A percentile compares a stretch with the other conserved stretches of the same genome.
These are phyloP conservation scores for Cephus pulcher DNA, from an alignment of 2,888 invertebrate genomes.

Conservation along the genomic window DNA sequence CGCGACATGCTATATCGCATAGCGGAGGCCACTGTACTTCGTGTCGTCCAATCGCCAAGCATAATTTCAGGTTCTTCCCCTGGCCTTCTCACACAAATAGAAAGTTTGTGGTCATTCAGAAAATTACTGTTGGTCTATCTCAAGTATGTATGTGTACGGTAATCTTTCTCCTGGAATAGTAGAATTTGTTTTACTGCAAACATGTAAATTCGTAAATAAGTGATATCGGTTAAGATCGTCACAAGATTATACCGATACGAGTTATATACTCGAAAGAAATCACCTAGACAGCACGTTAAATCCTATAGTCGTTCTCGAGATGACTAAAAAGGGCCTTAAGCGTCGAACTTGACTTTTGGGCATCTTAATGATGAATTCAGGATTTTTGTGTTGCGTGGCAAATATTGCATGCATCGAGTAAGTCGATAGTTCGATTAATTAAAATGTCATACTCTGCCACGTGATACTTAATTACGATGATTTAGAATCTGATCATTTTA, in stretches of 20 bases:
- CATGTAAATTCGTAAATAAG: not conserved
- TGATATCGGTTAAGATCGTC: not conserved
- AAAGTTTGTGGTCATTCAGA: conserved; percentile 13
- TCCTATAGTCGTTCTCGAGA: too few relatives aligned
- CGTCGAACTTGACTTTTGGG: too few relatives aligned
- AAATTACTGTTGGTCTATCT: not conserved
- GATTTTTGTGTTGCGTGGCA: too few relatives aligned
- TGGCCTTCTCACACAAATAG: not conserved
- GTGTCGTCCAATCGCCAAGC: conserved; percentile 3
- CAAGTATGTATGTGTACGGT: not conserved
- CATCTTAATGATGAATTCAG: too few relatives aligned
- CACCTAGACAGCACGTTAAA: too few relatives aligned
- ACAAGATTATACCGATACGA: not conserved
- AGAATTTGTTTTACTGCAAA: not conserved
- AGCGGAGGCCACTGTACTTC: conserved; percentile 10
- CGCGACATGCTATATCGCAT: conserved; percentile 8
- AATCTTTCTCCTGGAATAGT: not conserved
- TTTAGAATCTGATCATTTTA: not conserved
- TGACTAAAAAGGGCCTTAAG: too few relatives aligned
- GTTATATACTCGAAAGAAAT: not conserved
- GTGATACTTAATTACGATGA: not conserved
- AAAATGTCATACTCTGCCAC: not conserved
- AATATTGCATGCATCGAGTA: too few relatives aligned
- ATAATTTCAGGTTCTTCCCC: conserved; percentile 19
- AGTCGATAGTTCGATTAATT: not conserved